A percentile compares a stretch with the other conserved stretches of the same genome.
Evolutionary conservation across 2,888 invertebrate genomes (phyloP).

Genomic region (Tethea ocularis): DNA sequence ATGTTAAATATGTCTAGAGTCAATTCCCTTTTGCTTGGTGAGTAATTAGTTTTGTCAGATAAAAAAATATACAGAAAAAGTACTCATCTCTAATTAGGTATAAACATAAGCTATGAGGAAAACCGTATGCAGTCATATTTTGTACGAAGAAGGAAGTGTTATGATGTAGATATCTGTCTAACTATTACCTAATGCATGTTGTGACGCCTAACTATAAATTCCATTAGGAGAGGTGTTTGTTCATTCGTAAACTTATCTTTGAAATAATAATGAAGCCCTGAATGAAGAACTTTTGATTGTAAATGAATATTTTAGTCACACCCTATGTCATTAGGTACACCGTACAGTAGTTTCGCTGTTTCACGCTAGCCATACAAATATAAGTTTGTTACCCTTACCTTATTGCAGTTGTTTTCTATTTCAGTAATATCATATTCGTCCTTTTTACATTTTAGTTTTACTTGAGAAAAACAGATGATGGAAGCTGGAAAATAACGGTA

Average conservation of each 20-base stretch:
- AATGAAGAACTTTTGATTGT: slow-evolving; percentile 58
- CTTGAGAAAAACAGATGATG: slow-evolving; percentile 49
- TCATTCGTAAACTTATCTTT: slow-evolving; percentile 19
- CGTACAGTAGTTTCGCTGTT: slow-evolving; percentile 5
- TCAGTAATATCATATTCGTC: neutral
- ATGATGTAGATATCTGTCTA: neutral
- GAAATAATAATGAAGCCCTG: slow-evolving; percentile 27
- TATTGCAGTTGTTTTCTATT: slow-evolving; percentile 9
- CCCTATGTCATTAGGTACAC: slow-evolving; percentile 27
- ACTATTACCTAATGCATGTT: no score
- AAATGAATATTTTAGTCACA: slow-evolving; percentile 50
- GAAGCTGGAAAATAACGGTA: slow-evolving; percentile 59
- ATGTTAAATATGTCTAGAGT: no score
- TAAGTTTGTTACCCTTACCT: neutral
- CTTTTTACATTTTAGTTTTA: slow-evolving; percentile 26
- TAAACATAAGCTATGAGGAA: no score
- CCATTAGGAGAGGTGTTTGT: neutral
- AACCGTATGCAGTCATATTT: neutral
- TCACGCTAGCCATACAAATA: neutral
- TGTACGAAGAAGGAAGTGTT: neutral
- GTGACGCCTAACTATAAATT: slow-evolving; percentile 1
- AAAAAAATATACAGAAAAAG: no score
- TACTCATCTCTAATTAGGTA: no score
- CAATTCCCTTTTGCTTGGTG: no score
- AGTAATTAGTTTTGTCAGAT: no score